Base-by-base conservation (phyloP, 1,140 invertebrate genomes). In the Ooceraea biroi region DNA sequence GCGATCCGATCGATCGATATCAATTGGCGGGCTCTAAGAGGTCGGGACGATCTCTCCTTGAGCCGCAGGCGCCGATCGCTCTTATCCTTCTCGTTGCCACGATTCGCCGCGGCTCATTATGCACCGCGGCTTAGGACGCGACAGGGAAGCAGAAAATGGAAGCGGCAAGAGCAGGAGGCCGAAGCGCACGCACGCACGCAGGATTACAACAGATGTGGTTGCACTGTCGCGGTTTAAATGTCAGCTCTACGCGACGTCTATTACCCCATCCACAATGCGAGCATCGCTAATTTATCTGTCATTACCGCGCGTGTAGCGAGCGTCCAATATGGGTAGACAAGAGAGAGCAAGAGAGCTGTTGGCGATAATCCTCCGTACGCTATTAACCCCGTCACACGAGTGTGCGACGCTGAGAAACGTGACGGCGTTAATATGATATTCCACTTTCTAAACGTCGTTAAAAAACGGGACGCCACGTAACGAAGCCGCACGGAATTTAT, bases 261-360 rank as follows among this genome's bases (percentile, higher is more conserved):
- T 89, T 89, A 89, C 88, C 88, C 84, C 87, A 89, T 89, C 84
- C 80, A 73, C 88, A 89, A 89, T 89, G 88, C 84, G 88, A 89
- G 88, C 88, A 89, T 86, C 85, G 85, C 87, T 89, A 89, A 89
- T 89, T 88, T 88, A 88, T 89, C 72, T 88, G 86, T 89, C 86
- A 86, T 89, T 89, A 87, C 83, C 66, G 77, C 60, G 76, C 52
- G 71, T 46, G 71, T 36, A 46, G 61, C 71, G 76, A 85, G 63
- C 60, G 71, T 85, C 86, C 63, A 48, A 30, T 72, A 1, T 11
- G 19, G 57, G 41, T 82, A 85, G 84, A n/a, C n/a, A n/a, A 36
- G 36, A 36, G 36, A 36, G 36, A 36, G 7, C 2, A 7, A 36
- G 36, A 36, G 36, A 36, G 36, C 60, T 83, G 73, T 83, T 88